Evolutionary conservation across 2,113 vertebrate species (phyloP).

Genomic region (Hyaena hyaena): DNA sequence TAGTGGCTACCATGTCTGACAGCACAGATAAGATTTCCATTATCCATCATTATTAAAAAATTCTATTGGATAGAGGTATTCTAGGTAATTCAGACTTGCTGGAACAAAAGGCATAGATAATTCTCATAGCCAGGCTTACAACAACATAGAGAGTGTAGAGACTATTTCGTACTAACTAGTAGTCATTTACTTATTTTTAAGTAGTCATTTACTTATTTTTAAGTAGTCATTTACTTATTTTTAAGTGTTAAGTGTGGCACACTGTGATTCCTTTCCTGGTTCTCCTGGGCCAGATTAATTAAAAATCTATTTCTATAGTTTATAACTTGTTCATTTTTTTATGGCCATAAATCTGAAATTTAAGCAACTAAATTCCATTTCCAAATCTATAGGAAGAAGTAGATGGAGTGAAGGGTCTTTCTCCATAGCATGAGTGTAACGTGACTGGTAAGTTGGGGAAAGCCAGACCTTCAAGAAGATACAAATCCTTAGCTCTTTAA

Average conservation of each 20-base stretch:
- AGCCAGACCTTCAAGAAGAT: background rate
- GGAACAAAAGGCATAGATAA: background rate
- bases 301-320: background rate
- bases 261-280: background rate
- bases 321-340: background rate
- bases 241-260: background rate
- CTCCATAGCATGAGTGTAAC: background rate
- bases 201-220: background rate
- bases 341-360: background rate
- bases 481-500: background rate
- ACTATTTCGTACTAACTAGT: background rate
- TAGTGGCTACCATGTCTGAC: background rate
- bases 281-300: background rate
- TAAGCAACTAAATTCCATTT: background rate
- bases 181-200: slow-evolving; percentile 8
- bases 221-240: background rate
- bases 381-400: background rate
- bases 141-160: background rate
- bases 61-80: background rate
- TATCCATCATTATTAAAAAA: background rate
- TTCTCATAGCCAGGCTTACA: background rate
- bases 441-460: background rate
- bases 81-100: background rate
- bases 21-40: background rate
- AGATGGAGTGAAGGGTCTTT: background rate